A percentile compares a stretch with the other conserved stretches of the same genome.
phyloP scores from a whole-genome alignment of 1,140 invertebrate genomes.

The Drosophila truncata region DNA sequence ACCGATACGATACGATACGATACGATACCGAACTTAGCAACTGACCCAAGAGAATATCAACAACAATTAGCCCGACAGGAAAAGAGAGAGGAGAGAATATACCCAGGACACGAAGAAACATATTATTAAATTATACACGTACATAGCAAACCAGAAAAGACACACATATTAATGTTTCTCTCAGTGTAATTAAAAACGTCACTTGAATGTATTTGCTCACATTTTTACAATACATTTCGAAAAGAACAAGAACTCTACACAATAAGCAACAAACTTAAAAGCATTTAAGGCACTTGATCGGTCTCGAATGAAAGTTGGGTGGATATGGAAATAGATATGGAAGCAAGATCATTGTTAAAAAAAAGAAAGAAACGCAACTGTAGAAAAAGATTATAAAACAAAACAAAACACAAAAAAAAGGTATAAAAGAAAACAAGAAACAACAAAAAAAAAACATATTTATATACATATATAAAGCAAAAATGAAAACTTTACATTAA shows the following conservation, averaged over 20 bases:
- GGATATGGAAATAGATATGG: conserved; percentile 21
- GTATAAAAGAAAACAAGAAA: conserved; percentile 30
- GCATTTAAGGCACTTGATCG: conserved; percentile 78
- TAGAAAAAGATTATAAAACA: conserved; percentile 50
- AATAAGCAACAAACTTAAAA: conserved; percentile 68
- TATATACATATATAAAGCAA: conserved; percentile 71
- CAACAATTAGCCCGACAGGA: conserved; percentile 57
- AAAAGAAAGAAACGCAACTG: conserved; percentile 45
- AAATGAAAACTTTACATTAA: conserved; percentile 62
- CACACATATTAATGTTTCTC: conserved; percentile 75
- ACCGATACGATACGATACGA: conserved; percentile 8
- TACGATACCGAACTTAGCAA: conserved; percentile 76
- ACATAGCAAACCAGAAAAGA: conserved; percentile 36
- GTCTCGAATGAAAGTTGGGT: conserved; percentile 24
- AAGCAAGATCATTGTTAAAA: conserved; percentile 69
- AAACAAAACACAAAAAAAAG: conserved; percentile 17
- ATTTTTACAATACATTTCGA: conserved; percentile 76
- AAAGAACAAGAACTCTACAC: conserved; percentile 48
- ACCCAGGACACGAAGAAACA: conserved; percentile 43
- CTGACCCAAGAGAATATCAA: conserved; percentile 68
- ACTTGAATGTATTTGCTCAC: conserved; percentile 81
- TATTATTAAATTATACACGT: conserved; percentile 51
- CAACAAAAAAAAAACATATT: conserved; percentile 62
- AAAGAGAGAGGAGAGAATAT: conserved; percentile 2
- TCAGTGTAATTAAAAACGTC: conserved; percentile 74